A percentile compares a stretch with the other conserved stretches of the same genome.
Conservation (phyloP, 1,140 invertebrate genomes). For the Holcopasites calliopsidis region DNA sequence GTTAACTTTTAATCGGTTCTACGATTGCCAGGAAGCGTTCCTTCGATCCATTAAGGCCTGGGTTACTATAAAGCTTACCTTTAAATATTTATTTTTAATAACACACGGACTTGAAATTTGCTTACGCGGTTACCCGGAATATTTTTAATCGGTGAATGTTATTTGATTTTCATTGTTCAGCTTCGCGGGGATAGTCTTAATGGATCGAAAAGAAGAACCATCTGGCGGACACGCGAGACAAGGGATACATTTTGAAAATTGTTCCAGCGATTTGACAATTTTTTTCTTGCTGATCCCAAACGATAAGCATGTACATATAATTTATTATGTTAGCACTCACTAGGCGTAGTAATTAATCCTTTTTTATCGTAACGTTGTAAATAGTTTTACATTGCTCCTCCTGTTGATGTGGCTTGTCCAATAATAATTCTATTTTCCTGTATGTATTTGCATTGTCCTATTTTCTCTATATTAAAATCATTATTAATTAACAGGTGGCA, state of each 20-base stretch:
- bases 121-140: neutral
- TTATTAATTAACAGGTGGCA: too few relatives aligned
- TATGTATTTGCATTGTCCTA: neutral
- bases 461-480: neutral
- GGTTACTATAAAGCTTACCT: neutral
- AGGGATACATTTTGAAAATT: neutral
- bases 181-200: too few relatives aligned
- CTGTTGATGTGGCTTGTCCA: constrained; percentile 40
- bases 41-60: constrained; percentile 23
- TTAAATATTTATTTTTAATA: neutral
- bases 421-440: constrained; percentile 51
- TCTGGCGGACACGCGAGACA: neutral
- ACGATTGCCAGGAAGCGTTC: constrained; percentile 33
- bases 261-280: constrained; percentile 17
- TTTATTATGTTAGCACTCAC: constrained; percentile 45
- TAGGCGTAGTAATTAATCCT: constrained; percentile 16
- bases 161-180: neutral
- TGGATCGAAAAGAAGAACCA: constrained; percentile 13
- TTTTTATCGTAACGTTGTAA: constrained; percentile 43
- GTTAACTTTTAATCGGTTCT: constrained; percentile 20
- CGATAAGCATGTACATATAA: constrained; percentile 49
- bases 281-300: constrained; percentile 8
- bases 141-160: neutral
- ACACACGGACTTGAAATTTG: neutral
- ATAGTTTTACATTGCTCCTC: constrained; percentile 40